Conservation (phyloP, 2,113 vertebrate species). For the Rhineura floridana region DNA sequence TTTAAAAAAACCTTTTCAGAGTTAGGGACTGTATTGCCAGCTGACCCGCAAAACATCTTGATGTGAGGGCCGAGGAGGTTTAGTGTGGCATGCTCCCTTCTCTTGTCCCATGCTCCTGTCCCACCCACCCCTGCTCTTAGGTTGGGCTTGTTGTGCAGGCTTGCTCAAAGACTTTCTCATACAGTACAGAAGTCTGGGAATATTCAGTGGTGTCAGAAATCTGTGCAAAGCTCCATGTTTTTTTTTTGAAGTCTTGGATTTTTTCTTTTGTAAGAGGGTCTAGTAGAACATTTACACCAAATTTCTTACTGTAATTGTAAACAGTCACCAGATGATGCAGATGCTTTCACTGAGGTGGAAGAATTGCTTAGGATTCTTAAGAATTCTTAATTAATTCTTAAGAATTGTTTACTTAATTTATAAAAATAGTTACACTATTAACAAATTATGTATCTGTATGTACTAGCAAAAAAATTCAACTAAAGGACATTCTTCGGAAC, state of each 20-base stretch:
- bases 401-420: background rate
- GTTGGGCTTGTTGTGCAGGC: too few species aligned
- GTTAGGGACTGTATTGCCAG: too few species aligned
- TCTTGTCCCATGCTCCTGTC: too few species aligned
- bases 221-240: background rate
- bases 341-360: background rate
- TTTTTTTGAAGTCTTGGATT: background rate
- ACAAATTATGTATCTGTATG: background rate
- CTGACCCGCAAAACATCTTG: too few species aligned
- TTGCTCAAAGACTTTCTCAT: too few species aligned
- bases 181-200: too few species aligned
- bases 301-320: background rate
- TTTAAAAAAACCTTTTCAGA: too few species aligned
- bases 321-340: slow-evolving; percentile 4
- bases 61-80: too few species aligned
- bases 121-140: too few species aligned
- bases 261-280: background rate
- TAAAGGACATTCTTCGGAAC: background rate
- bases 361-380: slow-evolving; percentile 12
- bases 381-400: too few species aligned
- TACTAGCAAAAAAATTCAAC: background rate
- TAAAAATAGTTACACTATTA: background rate
- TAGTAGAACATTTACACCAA: background rate
- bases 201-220: background rate
- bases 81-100: too few species aligned